These are phyloP conservation scores for Bombus confusus DNA, from an alignment of 1,140 invertebrate genomes.

Conservation along the genomic window DNA sequence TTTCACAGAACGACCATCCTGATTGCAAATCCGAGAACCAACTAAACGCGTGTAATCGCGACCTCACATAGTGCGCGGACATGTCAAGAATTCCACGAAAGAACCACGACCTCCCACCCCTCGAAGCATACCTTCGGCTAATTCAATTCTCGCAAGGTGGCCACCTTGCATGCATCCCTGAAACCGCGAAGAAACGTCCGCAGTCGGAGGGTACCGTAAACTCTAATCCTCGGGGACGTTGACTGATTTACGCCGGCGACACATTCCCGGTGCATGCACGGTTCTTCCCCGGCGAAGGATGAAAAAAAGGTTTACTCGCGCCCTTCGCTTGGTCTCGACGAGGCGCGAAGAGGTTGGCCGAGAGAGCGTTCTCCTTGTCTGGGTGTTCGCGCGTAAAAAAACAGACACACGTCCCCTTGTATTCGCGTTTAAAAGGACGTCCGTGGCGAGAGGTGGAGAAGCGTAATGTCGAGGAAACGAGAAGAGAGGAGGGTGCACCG, in stretches of 20 bases:
- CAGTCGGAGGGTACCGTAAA: conserved; percentile 62
- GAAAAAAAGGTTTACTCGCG: conserved; percentile 57
- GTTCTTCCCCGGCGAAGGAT: conserved; percentile 10
- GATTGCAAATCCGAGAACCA: too few relatives aligned
- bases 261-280: conserved; percentile 55
- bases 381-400: conserved; percentile 2
- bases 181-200: conserved; percentile 53
- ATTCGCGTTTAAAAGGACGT: conserved; percentile 31
- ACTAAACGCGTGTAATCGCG: too few relatives aligned
- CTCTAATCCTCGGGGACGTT: conserved; percentile 74
- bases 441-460: not conserved
- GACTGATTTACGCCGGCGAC: conserved; percentile 78
- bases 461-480: not conserved
- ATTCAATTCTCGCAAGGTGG: conserved; percentile 34
- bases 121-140: not conserved
- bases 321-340: conserved; percentile 31
- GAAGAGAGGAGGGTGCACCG: not conserved
- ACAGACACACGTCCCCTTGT: conserved; percentile 22
- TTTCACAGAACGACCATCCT: too few relatives aligned
- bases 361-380: not conserved
- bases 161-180: conserved; percentile 56
- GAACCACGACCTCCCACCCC: not conserved
- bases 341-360: conserved; percentile 40
- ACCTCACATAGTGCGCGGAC: too few relatives aligned
- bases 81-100: too few relatives aligned